These are phyloP conservation scores for Zaprionus camerounensis DNA, from an alignment of 1,140 invertebrate species.

Conservation along the genomic window DNA sequence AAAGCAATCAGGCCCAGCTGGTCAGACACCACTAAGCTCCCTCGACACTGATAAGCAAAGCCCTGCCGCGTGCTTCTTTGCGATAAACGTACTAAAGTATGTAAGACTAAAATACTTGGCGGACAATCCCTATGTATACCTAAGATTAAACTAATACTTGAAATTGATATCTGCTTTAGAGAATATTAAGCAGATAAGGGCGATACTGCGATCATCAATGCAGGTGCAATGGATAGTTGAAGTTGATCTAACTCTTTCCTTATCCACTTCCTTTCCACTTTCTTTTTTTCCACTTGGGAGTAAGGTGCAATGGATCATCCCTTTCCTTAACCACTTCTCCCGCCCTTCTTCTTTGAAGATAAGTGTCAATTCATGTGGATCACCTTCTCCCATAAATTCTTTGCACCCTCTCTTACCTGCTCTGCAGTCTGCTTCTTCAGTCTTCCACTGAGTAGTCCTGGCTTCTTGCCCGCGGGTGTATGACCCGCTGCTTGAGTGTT, in stretches of 20 bases:
- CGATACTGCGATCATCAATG: too few relatives aligned
- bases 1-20: conserved; percentile 32
- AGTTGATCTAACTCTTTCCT: too few relatives aligned
- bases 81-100: not conserved
- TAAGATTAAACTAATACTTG: not conserved
- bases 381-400: not conserved
- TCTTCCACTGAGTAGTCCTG: conserved; percentile 50
- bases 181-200: too few relatives aligned
- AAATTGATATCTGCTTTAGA: not conserved
- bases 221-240: too few relatives aligned
- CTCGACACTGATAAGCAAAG: conserved; percentile 34
- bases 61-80: conserved; percentile 28
- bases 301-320: not conserved
- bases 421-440: conserved; percentile 48
- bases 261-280: too few relatives aligned
- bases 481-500: conserved; percentile 62
- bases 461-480: conserved; percentile 56
- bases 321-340: not conserved
- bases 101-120: not conserved
- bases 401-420: conserved; percentile 30
- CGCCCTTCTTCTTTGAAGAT: too few relatives aligned
- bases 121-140: not conserved
- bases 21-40: conserved; percentile 7
- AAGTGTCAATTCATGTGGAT: too few relatives aligned
- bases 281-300: too few relatives aligned